Base-by-base conservation (phyloP, 2,888 invertebrate genomes). In the Catocala sponsa region DNA sequence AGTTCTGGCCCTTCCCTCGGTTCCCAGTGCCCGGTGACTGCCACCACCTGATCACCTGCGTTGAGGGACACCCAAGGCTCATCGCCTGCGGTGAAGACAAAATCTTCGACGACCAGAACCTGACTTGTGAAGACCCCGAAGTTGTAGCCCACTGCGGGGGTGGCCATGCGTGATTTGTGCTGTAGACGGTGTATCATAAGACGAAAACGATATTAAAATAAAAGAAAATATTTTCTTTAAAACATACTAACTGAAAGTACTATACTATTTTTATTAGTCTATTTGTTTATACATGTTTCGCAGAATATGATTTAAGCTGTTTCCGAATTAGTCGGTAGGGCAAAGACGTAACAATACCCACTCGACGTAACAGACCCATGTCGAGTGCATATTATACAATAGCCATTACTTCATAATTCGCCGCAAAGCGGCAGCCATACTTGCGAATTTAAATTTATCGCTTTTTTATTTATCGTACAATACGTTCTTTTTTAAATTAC, bases 1-100 rank as follows among this genome's bases (percentile, higher is more conserved):
- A 97, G 87, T 98, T 98, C 95, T 98, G 98, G 97, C 98, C 98
- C 0, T 98, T 96, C 95, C 98, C 98, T 41, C 96, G 98, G 74
- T 98, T 98, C 94, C 96, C 98, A 4, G 97, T 98, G 10, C 97
- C 97, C 49, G 97, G 98, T 12, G 98, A 98, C 89, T 98, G 98
- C 86, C 97, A 97, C 85, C 96, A 97, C 63, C 95, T 98, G 71
- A 98, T 98, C 89, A 98, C 98, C 65, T 98, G 98, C 87, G 98
- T 98, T 47, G 97, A 98, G 80, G 98, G 98, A 33, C 96, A 97
- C 87, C 98, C 98, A 4, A 96, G 98, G 65, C 95, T 98, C 71
- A 97, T 98, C 82, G 96, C 97, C 62, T 98, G 98, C 84, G 98
- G 97, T 5, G 98, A 98, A 76, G 98, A 96, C 82, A 97, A 98